Evolutionary conservation across 2,888 invertebrate species (phyloP), one percentile per base, ranked within the genome.

Genomic region (Nomada hirtipes): DNA sequence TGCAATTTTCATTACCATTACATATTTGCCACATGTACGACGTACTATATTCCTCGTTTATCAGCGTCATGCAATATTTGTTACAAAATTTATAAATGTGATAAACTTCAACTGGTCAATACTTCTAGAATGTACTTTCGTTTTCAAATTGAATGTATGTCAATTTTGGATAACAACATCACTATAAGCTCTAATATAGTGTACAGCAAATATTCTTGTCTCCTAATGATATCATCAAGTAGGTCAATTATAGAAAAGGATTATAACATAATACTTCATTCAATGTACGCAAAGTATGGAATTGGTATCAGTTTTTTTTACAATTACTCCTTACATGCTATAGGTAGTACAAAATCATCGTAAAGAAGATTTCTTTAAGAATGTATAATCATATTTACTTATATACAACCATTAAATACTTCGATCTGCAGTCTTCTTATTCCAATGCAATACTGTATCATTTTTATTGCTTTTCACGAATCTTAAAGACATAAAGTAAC

Each of bases 341-440:
- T 61, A 69, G 23, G 47, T 81, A 70, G 79, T 88, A 80, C 44
- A 85, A 88, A 88, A 85, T 70, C 75, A 86, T 83, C 60, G 64
- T 88, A 91, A 91, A 90, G 81, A 88, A 90, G 89, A 81, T 88
- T 73, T 88, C 15, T 84, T 83, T 85, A 85, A 89, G 90, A 91
- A 89, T 91, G 89, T 89, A 88, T 90, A 92, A 91, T 89, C 90
- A 90, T 90, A 90, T 89, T 90, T 88, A 91, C 81, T 91, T 93
- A 93, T 92, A 91, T 93, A 92, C 92, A 93, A 88, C 89, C 85
- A 83, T 89, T 86, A 87, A 92, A 91, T 92, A 91, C 89, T 91
- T 89, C 84, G 85, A 91, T 91, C 89, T 89, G 89, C 90, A 92
- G 91, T 92, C 92, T 91, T 90, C 90, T 90, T 86, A 89, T 85